Percentiles rank a stretch among this genome's conserved stretches.
Conservation (phyloP, 37 sponge, comb jelly and placozoan species). For the Oopsacas minuta region DNA sequence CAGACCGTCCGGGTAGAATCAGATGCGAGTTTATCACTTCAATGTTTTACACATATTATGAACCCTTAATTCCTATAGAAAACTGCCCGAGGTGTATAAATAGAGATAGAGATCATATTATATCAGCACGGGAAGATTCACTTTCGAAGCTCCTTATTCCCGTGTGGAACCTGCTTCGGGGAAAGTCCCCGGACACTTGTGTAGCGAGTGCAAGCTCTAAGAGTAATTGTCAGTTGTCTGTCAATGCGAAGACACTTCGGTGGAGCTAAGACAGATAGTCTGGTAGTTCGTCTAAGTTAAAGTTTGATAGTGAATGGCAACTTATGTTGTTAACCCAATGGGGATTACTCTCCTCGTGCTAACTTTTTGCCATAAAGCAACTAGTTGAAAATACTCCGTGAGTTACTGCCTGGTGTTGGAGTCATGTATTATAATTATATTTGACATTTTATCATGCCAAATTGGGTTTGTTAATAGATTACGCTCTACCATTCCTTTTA, state of each 20-base stretch:
- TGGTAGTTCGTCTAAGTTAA: slow-evolving; percentile 9
- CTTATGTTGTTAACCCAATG: slow-evolving; percentile 19
- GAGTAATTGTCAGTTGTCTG: slow-evolving; percentile 8
- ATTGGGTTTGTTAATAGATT: too few relatives aligned
- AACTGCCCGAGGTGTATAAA: background rate
- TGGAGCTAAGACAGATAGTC: slow-evolving; percentile 5
- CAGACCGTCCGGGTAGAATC: too few relatives aligned
- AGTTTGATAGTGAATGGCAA: slow-evolving; percentile 18
- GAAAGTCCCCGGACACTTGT: slow-evolving; percentile 19
- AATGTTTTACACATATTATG: background rate
- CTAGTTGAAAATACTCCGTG: too few relatives aligned
- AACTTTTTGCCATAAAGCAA: slow-evolving; percentile 19
- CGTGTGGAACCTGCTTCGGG: slow-evolving; percentile 15
- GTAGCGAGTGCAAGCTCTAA: slow-evolving; percentile 2
- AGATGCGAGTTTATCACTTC: too few relatives aligned
- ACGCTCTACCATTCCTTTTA: too few relatives aligned
- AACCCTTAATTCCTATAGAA: background rate
- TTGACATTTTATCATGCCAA: too few relatives aligned
- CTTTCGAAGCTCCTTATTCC: slow-evolving; percentile 10
- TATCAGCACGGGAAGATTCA: slow-evolving; percentile 17
- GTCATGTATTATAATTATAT: too few relatives aligned
- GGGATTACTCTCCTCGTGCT: slow-evolving; percentile 19
- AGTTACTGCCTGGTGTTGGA: too few relatives aligned
- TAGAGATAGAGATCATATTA: background rate
- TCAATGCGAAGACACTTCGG: slow-evolving; percentile 10